Evolutionary conservation across 2,888 invertebrate species (phyloP).

Genomic region (Polydrusus cervinus): DNA sequence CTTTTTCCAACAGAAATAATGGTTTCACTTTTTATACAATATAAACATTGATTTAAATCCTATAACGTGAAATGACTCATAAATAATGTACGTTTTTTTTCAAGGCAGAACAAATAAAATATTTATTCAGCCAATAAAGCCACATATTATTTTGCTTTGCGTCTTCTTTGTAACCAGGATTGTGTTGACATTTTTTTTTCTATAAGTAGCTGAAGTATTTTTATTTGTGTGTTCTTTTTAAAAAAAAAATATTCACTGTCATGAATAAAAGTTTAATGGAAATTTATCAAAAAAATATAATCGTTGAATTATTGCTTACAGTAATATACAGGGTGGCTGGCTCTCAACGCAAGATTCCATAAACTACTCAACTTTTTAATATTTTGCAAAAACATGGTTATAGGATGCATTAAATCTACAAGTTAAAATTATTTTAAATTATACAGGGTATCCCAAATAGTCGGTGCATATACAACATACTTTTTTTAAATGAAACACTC

Average conservation of each 20-base stretch:
- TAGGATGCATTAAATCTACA: no score
- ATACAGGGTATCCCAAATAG: no score
- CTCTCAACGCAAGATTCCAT: no score
- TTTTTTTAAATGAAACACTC: no score
- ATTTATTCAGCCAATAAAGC: conserved; percentile 21
- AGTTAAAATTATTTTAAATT: no score
- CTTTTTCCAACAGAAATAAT: background rate
- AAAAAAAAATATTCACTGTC: background rate
- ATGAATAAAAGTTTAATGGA: no score
- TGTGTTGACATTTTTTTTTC: conserved; percentile 8
- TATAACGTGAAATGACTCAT: conserved; percentile 27
- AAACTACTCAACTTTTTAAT: no score
- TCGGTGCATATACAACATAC: no score
- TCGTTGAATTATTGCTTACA: no score
- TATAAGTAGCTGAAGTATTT: conserved; percentile 5
- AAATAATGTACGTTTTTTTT: conserved; percentile 17
- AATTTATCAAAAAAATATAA: no score
- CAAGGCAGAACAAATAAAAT: conserved; percentile 10
- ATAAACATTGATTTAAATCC: conserved; percentile 18
- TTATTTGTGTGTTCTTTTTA: background rate
- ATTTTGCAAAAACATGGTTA: no score
- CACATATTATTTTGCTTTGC: conserved; percentile 22
- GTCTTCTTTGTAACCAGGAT: background rate
- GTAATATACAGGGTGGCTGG: no score
- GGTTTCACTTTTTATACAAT: conserved; percentile 12